Evolutionary conservation across 1,140 invertebrate species (phyloP), one percentile per base, ranked within the genome.

Genomic region (Apis cerana): DNA sequence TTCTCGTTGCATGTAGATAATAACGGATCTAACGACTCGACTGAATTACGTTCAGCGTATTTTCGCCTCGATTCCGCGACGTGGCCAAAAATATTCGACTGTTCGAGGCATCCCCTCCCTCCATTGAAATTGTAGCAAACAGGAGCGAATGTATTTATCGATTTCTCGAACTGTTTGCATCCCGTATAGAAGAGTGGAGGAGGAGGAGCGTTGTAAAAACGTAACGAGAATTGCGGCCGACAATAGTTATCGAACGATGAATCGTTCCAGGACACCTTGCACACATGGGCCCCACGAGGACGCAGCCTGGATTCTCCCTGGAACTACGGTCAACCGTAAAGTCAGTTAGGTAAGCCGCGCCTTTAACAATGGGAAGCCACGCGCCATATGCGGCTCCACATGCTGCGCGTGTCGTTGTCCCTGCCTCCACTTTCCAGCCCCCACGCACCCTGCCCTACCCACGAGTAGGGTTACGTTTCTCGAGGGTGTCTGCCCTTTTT

Each of bases 361-460:
- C 88, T 88, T 84, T 90, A 87, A 91, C 90, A 92, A 92, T 91
- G 85, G 90, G 85, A 91, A 91, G 91, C 91, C 91, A 92, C 91
- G 91, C 90, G 91, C 90, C 91, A 92, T 92, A 92, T 92, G 91
- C 85, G 90, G 74, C 88, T 82, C 88, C 91, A 92, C 90, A 92
- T 92, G 91, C 89, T 79, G 84, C 86, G 85, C 82, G 86, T 86
- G 85, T 82, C 84, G 75, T 82, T 76, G 54, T 79, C 61, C 74
- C 75, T 64, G 75, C 43, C 62, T 85, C 87, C 80, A 43, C 75
- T 82, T 82, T 33, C 78, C 83, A 83, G 78, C 70, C 59, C 43
- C 56, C 61, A 56, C 72, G 68, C 68, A 70, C 75, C 78, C 82
- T 67, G 80, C 70, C n/a, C n/a, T n/a, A n/a, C n/a, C n/a, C 43